Conservation (phyloP, 2,888 invertebrate species). For the Mythimna ferrago region DNA sequence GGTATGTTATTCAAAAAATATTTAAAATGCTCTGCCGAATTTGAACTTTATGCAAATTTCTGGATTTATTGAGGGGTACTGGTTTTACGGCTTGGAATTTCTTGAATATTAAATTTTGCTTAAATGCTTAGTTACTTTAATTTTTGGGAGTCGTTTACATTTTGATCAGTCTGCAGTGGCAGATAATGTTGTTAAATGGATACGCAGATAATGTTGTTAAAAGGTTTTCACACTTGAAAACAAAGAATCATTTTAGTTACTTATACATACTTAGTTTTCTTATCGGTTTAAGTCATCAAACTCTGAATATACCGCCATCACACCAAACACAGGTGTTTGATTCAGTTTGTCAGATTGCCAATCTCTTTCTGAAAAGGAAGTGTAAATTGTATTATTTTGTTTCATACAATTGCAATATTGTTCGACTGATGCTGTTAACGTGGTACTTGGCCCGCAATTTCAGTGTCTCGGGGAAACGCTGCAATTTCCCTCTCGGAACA, state of each 20-base stretch:
- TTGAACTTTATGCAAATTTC: conserved; percentile 57
- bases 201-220: background rate
- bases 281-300: background rate
- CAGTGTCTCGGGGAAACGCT: conserved; percentile 71
- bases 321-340: conserved; percentile 27
- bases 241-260: background rate
- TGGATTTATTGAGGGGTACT: conserved; percentile 51
- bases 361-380: conserved; percentile 51
- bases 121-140: conserved; percentile 9
- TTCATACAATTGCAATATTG: conserved; percentile 73
- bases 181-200: background rate
- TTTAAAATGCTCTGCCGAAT: conserved; percentile 53
- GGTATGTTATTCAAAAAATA: conserved; percentile 60
- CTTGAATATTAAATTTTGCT: conserved; percentile 34
- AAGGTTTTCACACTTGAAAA: background rate
- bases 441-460: conserved; percentile 72
- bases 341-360: conserved; percentile 53
- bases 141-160: conserved; percentile 23
- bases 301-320: background rate
- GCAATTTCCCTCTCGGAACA: conserved; percentile 78
- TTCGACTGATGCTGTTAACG: conserved; percentile 71
- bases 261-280: background rate
- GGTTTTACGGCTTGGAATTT: conserved; percentile 38
- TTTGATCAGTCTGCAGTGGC: conserved; percentile 6
- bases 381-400: conserved; percentile 68